Evolutionary conservation across 2,888 invertebrate genomes (phyloP).

Genomic region (Tridacna gigas): DNA sequence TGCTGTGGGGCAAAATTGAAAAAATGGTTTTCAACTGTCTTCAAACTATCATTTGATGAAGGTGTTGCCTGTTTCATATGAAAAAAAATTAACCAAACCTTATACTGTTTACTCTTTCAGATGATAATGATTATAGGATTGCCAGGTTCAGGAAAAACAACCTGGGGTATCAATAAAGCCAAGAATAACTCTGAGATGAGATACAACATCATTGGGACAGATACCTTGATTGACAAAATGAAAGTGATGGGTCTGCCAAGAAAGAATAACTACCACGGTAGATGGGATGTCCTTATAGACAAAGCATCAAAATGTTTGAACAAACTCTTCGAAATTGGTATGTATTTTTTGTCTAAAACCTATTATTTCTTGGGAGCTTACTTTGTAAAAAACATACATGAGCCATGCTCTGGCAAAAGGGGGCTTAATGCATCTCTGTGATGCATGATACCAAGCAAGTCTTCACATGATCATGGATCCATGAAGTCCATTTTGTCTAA

Average conservation of each 20-base stretch:
- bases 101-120: conserved; percentile 63
- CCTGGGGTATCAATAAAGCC: conserved; percentile 93
- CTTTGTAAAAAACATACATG: too few relatives aligned
- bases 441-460: too few relatives aligned
- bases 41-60: too few relatives aligned
- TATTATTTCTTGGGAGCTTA: too few relatives aligned
- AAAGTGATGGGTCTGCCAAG: conserved; percentile 95
- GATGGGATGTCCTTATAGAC: conserved; percentile 95
- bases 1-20: too few relatives aligned
- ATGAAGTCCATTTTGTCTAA: too few relatives aligned
- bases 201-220: conserved; percentile 95
- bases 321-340: conserved; percentile 92
- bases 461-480: too few relatives aligned
- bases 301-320: conserved; percentile 93
- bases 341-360: background rate
- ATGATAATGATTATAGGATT: conserved; percentile 97
- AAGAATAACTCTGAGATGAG: conserved; percentile 91
- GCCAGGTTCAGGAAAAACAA: conserved; percentile 96
- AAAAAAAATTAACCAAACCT: too few relatives aligned
- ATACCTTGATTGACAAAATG: conserved; percentile 95
- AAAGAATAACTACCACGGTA: conserved; percentile 91
- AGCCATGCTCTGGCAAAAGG: too few relatives aligned
- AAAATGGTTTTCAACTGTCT: too few relatives aligned
- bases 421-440: too few relatives aligned
- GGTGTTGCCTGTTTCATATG: too few relatives aligned